A percentile compares a stretch with the other conserved stretches of the same genome.
These are phyloP conservation scores for Corythornis leucogaster DNA, from an alignment of 2,797 vertebrate species.

Conservation along the genomic window DNA sequence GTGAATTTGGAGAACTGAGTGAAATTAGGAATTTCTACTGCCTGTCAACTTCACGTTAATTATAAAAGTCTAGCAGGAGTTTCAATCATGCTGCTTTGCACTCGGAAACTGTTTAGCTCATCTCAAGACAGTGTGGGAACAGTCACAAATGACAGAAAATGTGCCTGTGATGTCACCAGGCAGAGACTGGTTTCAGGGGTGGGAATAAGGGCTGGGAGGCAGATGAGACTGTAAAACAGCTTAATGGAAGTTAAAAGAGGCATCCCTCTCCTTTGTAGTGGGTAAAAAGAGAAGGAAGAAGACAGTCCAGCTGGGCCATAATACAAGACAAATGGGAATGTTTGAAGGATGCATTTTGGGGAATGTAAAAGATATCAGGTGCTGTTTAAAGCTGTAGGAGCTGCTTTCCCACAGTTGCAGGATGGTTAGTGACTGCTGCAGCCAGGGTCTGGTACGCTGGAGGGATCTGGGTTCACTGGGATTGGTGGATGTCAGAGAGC, in stretches of 20 bases:
- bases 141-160: background rate
- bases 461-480: accelerated
- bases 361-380: background rate
- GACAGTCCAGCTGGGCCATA: background rate
- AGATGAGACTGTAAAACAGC: background rate
- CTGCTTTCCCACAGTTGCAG: background rate
- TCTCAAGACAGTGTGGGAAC: background rate
- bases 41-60: background rate
- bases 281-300: background rate
- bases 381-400: background rate
- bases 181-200: background rate
- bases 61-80: conserved; percentile 4
- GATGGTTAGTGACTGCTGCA: background rate
- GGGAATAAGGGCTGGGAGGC: background rate
- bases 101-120: conserved; percentile 17
- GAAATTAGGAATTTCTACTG: conserved; percentile 9
- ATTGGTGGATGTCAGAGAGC: background rate
- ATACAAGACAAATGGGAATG: background rate
- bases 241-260: background rate
- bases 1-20: background rate
- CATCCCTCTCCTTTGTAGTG: background rate
- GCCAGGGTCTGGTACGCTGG: accelerated
- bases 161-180: background rate
- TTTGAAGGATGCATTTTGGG: background rate
- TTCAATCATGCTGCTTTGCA: conserved; percentile 13